A percentile compares a stretch with the other conserved stretches of the same genome.
Conservation (phyloP, 2,113 vertebrate genomes). For the Boleophthalmus pectinirostris region DNA sequence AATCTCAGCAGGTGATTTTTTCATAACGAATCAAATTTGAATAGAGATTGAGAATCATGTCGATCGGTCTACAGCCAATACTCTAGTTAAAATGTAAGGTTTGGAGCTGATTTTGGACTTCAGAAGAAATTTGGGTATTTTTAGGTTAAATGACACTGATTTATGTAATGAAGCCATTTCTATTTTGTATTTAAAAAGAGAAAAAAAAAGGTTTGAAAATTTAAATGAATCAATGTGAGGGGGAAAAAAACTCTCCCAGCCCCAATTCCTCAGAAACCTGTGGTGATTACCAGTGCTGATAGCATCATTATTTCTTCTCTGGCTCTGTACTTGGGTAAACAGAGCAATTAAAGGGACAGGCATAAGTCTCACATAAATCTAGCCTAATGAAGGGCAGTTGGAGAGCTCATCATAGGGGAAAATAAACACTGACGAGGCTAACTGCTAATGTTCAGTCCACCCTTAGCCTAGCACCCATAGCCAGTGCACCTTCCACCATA, state of each 20-base stretch:
- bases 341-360: conserved; percentile 69
- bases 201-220: too few relatives aligned
- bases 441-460: conserved; percentile 60
- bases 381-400: conserved; percentile 67
- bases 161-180: too few relatives aligned
- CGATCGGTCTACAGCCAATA: too few relatives aligned
- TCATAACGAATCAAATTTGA: conserved; percentile 19
- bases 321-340: conserved; percentile 72
- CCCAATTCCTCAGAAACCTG: conserved; percentile 27
- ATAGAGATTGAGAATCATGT: too few relatives aligned
- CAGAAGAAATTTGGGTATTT: too few relatives aligned
- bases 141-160: too few relatives aligned
- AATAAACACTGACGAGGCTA: conserved; percentile 58
- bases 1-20: conserved; percentile 58
- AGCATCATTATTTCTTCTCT: conserved; percentile 67
- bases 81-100: too few relatives aligned
- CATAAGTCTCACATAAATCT: conserved; percentile 69
- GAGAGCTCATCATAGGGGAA: conserved; percentile 51
- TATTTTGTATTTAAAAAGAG: too few relatives aligned
- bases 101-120: too few relatives aligned
- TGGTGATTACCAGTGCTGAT: conserved; percentile 74
- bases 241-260: too few relatives aligned
- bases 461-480: conserved; percentile 46
- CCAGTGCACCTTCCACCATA: conserved; percentile 43
- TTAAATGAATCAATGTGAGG: too few relatives aligned